Evolutionary conservation across 2,888 invertebrate species (phyloP), one percentile per base, ranked within the genome.

Genomic region (Rhamphomyia laevipes): DNA sequence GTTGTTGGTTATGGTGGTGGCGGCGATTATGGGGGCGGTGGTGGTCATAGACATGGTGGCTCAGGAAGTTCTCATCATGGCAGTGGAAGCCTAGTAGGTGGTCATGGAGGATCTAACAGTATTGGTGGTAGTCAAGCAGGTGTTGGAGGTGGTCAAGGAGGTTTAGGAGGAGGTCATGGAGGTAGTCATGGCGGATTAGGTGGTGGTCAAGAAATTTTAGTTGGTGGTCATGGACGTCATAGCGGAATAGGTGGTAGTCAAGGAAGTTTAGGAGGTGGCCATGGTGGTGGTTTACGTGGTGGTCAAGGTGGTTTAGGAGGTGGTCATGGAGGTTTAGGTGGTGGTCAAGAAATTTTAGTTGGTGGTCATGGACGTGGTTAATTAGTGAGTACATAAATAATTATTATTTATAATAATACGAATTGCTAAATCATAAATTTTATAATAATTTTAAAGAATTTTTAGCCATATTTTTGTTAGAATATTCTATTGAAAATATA

Each of bases 251-350:
- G 4, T 12, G 13, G 13, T 23, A 21, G 13, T 42, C 23, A n/a
- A 3, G 13, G 13, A 13, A 21, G 13, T 42, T 12, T 33, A 5
- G 33, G 33, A 5, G 33, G 33, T 33, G 33, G 33, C 13, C 11
- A 33, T 21, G 21, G 21, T 31, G 31, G 10, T 43, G 58, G 56
- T 27, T 55, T 52, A 15, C 55, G 55, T n/a, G 53, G 59, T 51
- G 63, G 51, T 54, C 59, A 58, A 43, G 63, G 21, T 21, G 21
- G 21, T 3, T 5, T 5, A 21, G n/a, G 35, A 3, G 21, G 35
- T 5, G n/a, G 35, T 13, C 35, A 12, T 35, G 35, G 35, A 3
- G 18, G 18, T 23, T 12, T 12, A 11, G 15, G 35, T 35, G 35
- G 35, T 35, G 35, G 35, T 13, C 13, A 35, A 4, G n/a, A 9